Base-by-base conservation (phyloP, 2,113 vertebrate species). In the Neodontobutis hainanensis region DNA sequence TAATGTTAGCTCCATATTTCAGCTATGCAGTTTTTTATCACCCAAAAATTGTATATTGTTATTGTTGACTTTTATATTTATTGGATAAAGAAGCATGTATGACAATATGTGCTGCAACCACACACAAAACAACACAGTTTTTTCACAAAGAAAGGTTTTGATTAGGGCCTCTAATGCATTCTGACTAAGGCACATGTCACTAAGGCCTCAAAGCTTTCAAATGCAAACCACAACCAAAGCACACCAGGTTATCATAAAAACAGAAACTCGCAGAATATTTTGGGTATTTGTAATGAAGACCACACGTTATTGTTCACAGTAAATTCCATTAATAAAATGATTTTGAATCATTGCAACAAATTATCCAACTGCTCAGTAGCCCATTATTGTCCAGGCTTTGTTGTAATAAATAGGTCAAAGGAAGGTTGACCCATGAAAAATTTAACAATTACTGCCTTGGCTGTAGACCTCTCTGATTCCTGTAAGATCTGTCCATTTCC, bases 121-220 rank as follows among this genome's bases (percentile, higher is more conserved):
- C 19, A 27, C 19, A 53, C 38, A 40, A 8, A 40, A 40, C 5
- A 35, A 53, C 32, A 53, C 32, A 35, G 11, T 35, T 53, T 11
- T 35, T 53, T 53, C 32, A 53, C 34, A 14, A 34, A 36, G 14
- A 55, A 55, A 12, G 52, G 52, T 55, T 55, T 55, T 55, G 52
- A 55, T 38, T 55, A 55, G 35, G 12, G 52, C 52, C 19, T 40
- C 38, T 55, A 55, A 55, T 55, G 52, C 52, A 55, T 14, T n/a
- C 52, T 55, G 52, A 55, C 52, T n/a, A 55, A 53, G 51, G 14
- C 51, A 53, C 51, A 35, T 53, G 51, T 35, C 51, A 35, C 51
- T 35, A 36, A 53, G 32, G 32, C 6, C 34, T 53, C 1, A 8
- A 36, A 3, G 52, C 34, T 55, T 38, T 32, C 34, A 55, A 55